These are phyloP conservation scores for Heliconius erato DNA, from an alignment of 2,888 invertebrate genomes.

Conservation along the genomic window DNA sequence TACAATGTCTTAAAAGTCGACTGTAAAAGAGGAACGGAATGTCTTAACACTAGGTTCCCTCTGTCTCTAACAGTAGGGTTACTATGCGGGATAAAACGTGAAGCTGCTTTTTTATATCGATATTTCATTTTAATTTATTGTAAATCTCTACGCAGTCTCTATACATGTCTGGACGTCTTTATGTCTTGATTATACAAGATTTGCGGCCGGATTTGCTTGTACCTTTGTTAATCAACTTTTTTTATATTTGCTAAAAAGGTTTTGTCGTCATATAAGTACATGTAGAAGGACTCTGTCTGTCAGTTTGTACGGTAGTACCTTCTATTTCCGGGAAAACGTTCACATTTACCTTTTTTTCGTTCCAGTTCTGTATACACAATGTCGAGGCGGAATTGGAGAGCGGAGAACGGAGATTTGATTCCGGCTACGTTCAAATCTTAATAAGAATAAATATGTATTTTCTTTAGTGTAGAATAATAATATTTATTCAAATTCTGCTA, in stretches of 20 bases:
- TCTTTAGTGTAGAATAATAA: too few species aligned
- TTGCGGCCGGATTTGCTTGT: constrained; percentile 53
- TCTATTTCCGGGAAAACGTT: neutral
- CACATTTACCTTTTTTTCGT: neutral
- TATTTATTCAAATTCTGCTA: too few species aligned
- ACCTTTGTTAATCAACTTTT: constrained; percentile 54
- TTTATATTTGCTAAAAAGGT: neutral
- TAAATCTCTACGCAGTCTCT: constrained; percentile 48
- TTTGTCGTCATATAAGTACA: neutral
- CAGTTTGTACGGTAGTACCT: neutral
- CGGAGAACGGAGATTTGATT: too few species aligned
- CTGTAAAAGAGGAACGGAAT: neutral
- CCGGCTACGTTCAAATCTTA: too few species aligned
- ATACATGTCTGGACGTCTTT: constrained; percentile 24
- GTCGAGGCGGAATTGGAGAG: neutral
- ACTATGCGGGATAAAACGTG: too few species aligned
- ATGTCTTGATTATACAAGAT: constrained; percentile 44
- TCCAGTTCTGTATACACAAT: neutral
- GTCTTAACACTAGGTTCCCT: too few species aligned
- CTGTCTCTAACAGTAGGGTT: too few species aligned
- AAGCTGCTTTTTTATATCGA: constrained; percentile 37
- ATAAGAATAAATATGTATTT: too few species aligned
- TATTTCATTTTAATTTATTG: constrained; percentile 28
- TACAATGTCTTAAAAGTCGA: neutral
- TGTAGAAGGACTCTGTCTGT: neutral